Percentiles rank a stretch among this genome's conserved stretches.
Conservation (phyloP, 2,797 vertebrate species). For the Enteromius argenteus region DNA sequence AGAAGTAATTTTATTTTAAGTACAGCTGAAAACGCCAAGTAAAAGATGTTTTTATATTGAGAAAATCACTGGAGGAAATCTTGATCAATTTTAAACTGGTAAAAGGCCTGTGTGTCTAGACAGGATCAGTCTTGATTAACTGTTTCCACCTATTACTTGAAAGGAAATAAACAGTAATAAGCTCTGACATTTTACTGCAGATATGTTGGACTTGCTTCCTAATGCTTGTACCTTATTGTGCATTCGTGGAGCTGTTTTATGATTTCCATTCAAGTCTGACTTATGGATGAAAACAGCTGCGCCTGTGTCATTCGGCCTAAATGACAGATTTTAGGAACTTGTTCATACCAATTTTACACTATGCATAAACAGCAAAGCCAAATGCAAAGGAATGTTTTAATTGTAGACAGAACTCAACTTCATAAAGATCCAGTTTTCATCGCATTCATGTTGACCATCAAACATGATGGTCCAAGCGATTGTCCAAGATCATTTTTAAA, state of each 20-base stretch:
- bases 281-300: neutral
- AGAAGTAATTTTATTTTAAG: neutral
- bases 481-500: conserved; percentile 69
- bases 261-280: neutral
- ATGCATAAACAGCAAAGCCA: conserved; percentile 9
- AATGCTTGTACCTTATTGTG: conserved; percentile 6
- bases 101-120: conserved; percentile 1
- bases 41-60: neutral
- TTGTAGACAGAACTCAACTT: conserved; percentile 33
- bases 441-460: conserved; percentile 35
- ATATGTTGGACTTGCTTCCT: conserved; percentile 3
- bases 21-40: neutral
- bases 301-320: neutral
- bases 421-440: conserved; percentile 47
- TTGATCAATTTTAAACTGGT: neutral
- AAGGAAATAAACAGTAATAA: conserved; percentile 15
- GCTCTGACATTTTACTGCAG: conserved; percentile 14
- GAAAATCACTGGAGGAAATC: conserved; percentile 12
- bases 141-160: conserved; percentile 10
- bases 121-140: neutral
- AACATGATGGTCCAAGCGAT: conserved; percentile 60
- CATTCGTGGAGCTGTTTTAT: conserved; percentile 52
- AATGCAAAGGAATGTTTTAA: conserved; percentile 50
- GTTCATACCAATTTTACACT: conserved; percentile 5
- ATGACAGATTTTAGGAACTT: neutral